Conservation (phyloP, 2,113 vertebrate species). For the Myxocyprinus asiaticus region DNA sequence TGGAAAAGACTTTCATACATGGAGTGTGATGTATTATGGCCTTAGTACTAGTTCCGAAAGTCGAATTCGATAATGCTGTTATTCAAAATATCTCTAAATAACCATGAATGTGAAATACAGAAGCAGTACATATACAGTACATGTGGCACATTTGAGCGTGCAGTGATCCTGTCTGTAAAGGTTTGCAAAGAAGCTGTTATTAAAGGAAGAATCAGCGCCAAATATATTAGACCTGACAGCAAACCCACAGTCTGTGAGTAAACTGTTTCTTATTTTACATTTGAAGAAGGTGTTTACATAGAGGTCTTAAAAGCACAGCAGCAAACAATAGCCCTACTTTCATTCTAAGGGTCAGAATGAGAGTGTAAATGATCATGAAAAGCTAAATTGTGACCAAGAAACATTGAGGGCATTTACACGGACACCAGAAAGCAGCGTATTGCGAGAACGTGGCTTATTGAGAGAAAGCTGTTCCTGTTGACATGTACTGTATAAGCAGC, state of each 20-base stretch:
- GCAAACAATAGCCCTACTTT: background rate
- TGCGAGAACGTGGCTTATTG: no score
- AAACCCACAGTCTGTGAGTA: background rate
- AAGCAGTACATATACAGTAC: background rate
- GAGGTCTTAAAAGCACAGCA: background rate
- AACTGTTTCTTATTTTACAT: background rate
- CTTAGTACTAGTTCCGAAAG: no score
- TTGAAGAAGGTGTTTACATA: background rate
- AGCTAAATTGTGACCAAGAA: background rate
- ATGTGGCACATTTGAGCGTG: background rate
- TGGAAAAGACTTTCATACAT: background rate
- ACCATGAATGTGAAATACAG: background rate
- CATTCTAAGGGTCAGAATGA: background rate
- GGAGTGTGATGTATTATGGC: background rate
- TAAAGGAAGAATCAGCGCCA: background rate
- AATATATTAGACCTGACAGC: background rate
- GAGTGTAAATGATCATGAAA: background rate
- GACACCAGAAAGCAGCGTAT: no score
- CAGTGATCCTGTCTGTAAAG: background rate
- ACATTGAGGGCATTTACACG: no score
- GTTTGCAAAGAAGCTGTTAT: background rate
- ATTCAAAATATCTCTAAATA: background rate
- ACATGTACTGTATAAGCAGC: no score
- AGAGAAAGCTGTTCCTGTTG: no score
- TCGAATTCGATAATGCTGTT: no score